Evolutionary conservation across 2,888 invertebrate genomes (phyloP).

Genomic region (Agriotes lineatus): DNA sequence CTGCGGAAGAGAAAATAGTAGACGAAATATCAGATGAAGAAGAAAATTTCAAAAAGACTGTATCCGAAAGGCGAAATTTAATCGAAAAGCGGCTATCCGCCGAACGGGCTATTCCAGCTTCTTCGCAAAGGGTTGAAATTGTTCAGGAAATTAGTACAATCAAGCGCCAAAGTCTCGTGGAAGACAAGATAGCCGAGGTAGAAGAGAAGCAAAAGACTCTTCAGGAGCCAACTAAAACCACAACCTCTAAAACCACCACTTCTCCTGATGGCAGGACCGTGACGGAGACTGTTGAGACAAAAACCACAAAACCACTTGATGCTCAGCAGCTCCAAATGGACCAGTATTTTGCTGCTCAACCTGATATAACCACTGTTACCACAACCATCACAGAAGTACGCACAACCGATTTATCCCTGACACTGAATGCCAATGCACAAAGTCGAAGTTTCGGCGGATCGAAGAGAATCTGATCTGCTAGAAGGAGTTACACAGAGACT

Average conservation of each 20-base stretch:
- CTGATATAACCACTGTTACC: slow-evolving; percentile 39
- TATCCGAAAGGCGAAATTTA: slow-evolving; percentile 82
- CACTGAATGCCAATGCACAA: slow-evolving; percentile 68
- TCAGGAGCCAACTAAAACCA: slow-evolving; percentile 51
- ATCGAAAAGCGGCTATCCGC: slow-evolving; percentile 80
- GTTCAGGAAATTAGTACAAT: slow-evolving; percentile 78
- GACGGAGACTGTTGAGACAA: slow-evolving; percentile 67
- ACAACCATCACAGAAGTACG: slow-evolving; percentile 55
- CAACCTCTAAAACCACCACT: slow-evolving; percentile 60
- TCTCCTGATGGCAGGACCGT: slow-evolving; percentile 65
- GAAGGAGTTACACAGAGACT: slow-evolving; percentile 66
- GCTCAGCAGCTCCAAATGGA: slow-evolving; percentile 39
- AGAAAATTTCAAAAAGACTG: slow-evolving; percentile 76
- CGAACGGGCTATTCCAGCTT: slow-evolving; percentile 77
- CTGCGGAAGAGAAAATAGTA: slow-evolving; percentile 82
- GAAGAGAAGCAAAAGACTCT: slow-evolving; percentile 66
- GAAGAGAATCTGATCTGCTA: slow-evolving; percentile 64
- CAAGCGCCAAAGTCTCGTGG: slow-evolving; percentile 72
- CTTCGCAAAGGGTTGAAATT: slow-evolving; percentile 80
- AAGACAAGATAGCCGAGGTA: slow-evolving; percentile 70
- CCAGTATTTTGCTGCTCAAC: slow-evolving; percentile 20
- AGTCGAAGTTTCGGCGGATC: slow-evolving; percentile 61
- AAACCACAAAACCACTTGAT: slow-evolving; percentile 52
- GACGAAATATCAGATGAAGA: slow-evolving; percentile 72
- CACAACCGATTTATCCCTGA: no score